These are phyloP conservation scores for Drosophila littoralis DNA, from an alignment of 1,140 invertebrate species.

Conservation along the genomic window DNA sequence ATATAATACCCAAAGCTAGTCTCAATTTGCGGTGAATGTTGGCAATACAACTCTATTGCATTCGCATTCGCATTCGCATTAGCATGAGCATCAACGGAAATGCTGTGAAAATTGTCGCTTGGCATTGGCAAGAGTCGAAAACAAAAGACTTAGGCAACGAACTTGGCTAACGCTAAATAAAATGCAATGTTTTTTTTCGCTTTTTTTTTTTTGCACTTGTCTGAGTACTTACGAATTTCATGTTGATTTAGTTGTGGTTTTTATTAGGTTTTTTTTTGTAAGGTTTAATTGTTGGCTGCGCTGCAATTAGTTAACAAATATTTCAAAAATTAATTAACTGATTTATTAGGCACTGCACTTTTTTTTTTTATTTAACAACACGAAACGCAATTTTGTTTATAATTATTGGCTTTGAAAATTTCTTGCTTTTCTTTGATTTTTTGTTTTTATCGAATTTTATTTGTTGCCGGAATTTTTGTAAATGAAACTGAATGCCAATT, in stretches of 20 bases:
- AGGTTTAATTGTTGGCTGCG: conserved; percentile 28
- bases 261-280: conserved; percentile 41
- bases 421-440: conserved; percentile 11
- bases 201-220: conserved; percentile 9
- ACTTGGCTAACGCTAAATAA: conserved; percentile 49
- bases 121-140: conserved; percentile 40
- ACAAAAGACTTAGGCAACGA: conserved; percentile 76
- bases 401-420: conserved; percentile 2
- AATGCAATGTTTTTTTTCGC: conserved; percentile 9
- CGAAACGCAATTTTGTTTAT: conserved; percentile 21
- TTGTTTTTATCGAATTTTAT: too few relatives aligned
- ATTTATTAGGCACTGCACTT: conserved; percentile 60
- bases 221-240: conserved; percentile 80
- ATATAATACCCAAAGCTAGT: conserved; percentile 10
- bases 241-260: conserved; percentile 62
- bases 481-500: conserved; percentile 30
- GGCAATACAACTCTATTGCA: too few relatives aligned
- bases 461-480: too few relatives aligned
- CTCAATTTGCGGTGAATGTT: conserved; percentile 58
- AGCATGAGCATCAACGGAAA: conserved; percentile 33
- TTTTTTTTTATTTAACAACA: conserved; percentile 11
- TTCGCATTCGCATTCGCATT: conserved; percentile 13
- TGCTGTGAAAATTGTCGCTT: conserved; percentile 57
- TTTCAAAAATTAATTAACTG: conserved; percentile 57
- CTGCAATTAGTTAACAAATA: conserved; percentile 81